Percentiles rank a stretch among this genome's conserved stretches.
Conservation (phyloP, 2,888 invertebrate species). For the Heliconius ethilla region DNA sequence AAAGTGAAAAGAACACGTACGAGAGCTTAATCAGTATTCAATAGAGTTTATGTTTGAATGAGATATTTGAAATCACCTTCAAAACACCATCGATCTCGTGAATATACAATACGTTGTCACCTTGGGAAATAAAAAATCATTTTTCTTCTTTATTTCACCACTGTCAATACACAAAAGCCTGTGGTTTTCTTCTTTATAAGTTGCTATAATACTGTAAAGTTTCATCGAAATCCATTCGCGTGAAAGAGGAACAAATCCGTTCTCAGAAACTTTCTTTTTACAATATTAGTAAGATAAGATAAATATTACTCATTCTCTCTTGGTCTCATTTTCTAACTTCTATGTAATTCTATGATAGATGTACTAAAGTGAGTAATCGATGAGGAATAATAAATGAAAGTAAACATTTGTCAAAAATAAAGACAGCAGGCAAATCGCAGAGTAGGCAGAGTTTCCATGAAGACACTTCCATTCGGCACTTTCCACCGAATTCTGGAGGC, state of each 20-base stretch:
- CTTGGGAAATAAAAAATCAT: not conserved
- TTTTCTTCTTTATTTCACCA: not conserved
- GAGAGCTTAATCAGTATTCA: conserved; percentile 46
- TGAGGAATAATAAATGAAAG: not conserved
- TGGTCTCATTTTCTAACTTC: not conserved
- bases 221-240: no score
- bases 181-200: no score
- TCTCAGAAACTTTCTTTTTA: no score
- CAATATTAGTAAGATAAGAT: not conserved
- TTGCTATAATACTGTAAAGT: no score
- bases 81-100: conserved; percentile 29
- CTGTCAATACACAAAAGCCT: no score
- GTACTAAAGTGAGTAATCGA: no score
- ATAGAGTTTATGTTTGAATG: conserved; percentile 44
- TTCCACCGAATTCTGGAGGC: no score
- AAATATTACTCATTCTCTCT: not conserved
- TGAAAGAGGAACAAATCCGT: no score
- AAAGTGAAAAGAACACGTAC: conserved; percentile 41
- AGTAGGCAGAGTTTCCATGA: no score
- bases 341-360: no score
- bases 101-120: conserved; percentile 20
- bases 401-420: not conserved
- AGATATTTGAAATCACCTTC: conserved; percentile 45
- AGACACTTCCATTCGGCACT: no score
- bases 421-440: not conserved